These are phyloP conservation scores for Hypsopygia costalis DNA, from an alignment of 2,888 invertebrate species.

Conservation along the genomic window DNA sequence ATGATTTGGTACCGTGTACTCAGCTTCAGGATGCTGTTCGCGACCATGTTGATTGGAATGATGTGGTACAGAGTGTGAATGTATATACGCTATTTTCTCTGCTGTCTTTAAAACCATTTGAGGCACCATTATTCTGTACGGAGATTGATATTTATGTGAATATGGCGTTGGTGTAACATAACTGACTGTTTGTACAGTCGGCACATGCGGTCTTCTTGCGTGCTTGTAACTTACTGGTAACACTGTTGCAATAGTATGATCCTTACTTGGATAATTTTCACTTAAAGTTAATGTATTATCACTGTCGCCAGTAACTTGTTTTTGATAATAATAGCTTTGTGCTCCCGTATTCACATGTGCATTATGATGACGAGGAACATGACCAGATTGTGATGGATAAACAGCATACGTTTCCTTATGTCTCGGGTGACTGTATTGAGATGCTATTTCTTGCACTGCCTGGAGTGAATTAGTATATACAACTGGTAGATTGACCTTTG, in stretches of 20 bases:
- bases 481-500: slow-evolving; percentile 23
- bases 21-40: slow-evolving; percentile 48
- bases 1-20: slow-evolving; percentile 47
- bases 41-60: slow-evolving; percentile 41
- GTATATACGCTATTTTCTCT: slow-evolving; percentile 64
- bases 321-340: slow-evolving; percentile 54
- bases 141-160: slow-evolving; percentile 58
- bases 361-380: slow-evolving; percentile 36
- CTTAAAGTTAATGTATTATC: slow-evolving; percentile 55
- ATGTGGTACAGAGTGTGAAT: slow-evolving; percentile 57
- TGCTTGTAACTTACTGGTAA: slow-evolving; percentile 54
- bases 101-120: slow-evolving; percentile 57
- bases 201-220: slow-evolving; percentile 32
- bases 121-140: slow-evolving; percentile 67
- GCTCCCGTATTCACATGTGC: slow-evolving; percentile 34
- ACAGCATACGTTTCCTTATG: slow-evolving; percentile 38
- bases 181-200: slow-evolving; percentile 54
- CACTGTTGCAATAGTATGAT: slow-evolving; percentile 80
- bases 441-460: slow-evolving; percentile 13
- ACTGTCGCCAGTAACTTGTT: slow-evolving; percentile 37
- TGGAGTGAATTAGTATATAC: slow-evolving; percentile 23
- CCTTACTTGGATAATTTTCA: slow-evolving; percentile 80
- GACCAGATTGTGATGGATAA: slow-evolving; percentile 36
- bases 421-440: slow-evolving; percentile 38
- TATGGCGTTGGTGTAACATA: slow-evolving; percentile 67